Evolutionary conservation across 2,797 vertebrate genomes (phyloP).

Genomic region (Macroramphosus scolopax): DNA sequence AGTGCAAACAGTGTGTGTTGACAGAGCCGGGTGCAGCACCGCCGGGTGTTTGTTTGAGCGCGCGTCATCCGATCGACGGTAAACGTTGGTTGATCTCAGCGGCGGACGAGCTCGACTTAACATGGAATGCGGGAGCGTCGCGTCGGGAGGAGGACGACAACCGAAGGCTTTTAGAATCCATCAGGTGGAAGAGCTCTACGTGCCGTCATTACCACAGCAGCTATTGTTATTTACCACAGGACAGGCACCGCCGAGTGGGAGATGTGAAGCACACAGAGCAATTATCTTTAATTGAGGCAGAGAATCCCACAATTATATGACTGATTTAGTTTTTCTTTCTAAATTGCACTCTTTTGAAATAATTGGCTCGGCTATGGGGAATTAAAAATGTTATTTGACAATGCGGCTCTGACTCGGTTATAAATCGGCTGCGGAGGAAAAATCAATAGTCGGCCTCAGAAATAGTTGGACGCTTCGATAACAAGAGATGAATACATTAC

Average conservation of each 20-base stretch:
- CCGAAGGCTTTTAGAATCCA: constrained; percentile 15
- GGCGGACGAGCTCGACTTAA: constrained; percentile 53
- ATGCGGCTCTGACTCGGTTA: constrained; percentile 15
- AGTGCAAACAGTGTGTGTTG: too few relatives aligned
- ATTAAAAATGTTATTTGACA: constrained; percentile 21
- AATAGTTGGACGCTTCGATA: constrained; percentile 23
- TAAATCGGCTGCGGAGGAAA: constrained; percentile 1
- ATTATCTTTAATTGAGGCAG: constrained; percentile 73
- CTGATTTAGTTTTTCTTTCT: constrained; percentile 43
- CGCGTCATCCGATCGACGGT: constrained; percentile 26
- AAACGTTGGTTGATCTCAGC: constrained; percentile 35
- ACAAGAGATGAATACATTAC: background rate
- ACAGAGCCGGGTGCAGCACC: too few relatives aligned
- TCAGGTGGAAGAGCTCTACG: constrained; percentile 43
- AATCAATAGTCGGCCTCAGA: constrained; percentile 5
- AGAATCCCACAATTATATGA: constrained; percentile 59
- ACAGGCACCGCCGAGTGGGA: constrained; percentile 61
- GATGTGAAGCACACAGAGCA: constrained; percentile 65
- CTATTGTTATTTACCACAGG: constrained; percentile 65
- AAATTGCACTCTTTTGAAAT: constrained; percentile 32
- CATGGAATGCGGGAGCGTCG: constrained; percentile 21
- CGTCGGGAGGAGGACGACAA: constrained; percentile 18
- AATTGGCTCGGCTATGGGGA: constrained; percentile 38
- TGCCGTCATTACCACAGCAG: constrained; percentile 34
- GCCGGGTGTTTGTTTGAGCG: constrained; percentile 12